These are phyloP conservation scores for Noctua janthe DNA, from an alignment of 2,888 invertebrate genomes.

Conservation along the genomic window DNA sequence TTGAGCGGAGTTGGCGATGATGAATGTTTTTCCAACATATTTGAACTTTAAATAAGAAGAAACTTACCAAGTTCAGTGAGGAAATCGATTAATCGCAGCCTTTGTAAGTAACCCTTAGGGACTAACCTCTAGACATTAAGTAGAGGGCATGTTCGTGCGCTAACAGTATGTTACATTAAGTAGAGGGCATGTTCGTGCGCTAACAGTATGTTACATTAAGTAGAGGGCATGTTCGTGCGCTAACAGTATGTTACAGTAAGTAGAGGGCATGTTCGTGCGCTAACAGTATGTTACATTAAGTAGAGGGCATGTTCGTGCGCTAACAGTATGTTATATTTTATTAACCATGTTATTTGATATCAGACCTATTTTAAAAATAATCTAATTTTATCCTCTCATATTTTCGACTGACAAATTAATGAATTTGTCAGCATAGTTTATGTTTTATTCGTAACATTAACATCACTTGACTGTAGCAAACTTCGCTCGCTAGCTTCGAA, in stretches of 20 bases:
- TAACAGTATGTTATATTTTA: background rate
- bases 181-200: no score
- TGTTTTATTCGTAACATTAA: conserved; percentile 2
- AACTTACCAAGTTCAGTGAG: background rate
- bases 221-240: no score
- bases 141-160: background rate
- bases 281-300: no score
- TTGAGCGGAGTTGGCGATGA: background rate
- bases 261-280: background rate
- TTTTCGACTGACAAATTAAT: background rate
- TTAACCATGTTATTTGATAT: background rate
- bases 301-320: no score
- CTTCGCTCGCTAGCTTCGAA: background rate
- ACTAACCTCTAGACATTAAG: conserved; percentile 1
- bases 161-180: background rate
- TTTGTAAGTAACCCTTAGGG: background rate
- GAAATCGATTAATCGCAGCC: background rate
- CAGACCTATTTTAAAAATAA: background rate
- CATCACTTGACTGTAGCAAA: background rate
- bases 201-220: background rate
- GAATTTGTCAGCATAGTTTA: no score
- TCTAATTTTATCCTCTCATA: background rate
- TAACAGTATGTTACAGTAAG: background rate
- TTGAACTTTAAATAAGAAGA: background rate
- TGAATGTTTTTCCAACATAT: background rate